Base-by-base conservation (phyloP, 2,888 invertebrate species). In the Cosmorhoe ocellata region DNA sequence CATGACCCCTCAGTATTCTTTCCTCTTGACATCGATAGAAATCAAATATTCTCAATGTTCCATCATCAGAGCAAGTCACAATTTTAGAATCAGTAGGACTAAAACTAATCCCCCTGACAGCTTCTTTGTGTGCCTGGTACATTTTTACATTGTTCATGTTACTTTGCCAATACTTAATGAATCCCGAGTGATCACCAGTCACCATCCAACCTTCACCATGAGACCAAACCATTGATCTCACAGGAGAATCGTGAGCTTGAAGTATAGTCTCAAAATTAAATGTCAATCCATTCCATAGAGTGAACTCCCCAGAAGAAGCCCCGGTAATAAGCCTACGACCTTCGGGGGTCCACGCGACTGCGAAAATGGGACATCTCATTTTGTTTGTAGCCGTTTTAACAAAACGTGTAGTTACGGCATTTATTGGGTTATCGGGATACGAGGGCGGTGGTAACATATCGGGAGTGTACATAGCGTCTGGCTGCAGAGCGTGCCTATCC, bases 71-170 rank as follows among this genome's bases (percentile, higher is more conserved):
- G 91, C 99, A 99, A 51, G 99, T 98, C 22, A 98, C 99, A 92
- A 99, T 97, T 92, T 99, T 99, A 79, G 95, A 94, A 92, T 99
- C 99, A 79, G 97, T 96, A 46, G 99, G 99, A 92, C 99, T 98
- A 93, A 99, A 99, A 94, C 99, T 99, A 92, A 99, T 96, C 91
- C 99, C 99, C 87, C 99, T 94, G 70, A 99, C 96, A 63, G 99
- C 97, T 92, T 99, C 99, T 93, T 99, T 99, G 90, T 99, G 99
- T 49, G 99, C 99, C 91, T 99, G 99, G 92, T 98, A 99, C 98
- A 99, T 99, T 93, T 99, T 99, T 51, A 99, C 99, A 91, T 99
- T 99, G 92, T 99, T 99, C 99, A 99, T 99, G 90, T 99, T 99
- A 69, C 98, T 98, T 92, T 99, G 99, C 99, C 99, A 99, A 91